Base-by-base conservation (phyloP, 2,113 vertebrate genomes). In the Noctilio leporinus region DNA sequence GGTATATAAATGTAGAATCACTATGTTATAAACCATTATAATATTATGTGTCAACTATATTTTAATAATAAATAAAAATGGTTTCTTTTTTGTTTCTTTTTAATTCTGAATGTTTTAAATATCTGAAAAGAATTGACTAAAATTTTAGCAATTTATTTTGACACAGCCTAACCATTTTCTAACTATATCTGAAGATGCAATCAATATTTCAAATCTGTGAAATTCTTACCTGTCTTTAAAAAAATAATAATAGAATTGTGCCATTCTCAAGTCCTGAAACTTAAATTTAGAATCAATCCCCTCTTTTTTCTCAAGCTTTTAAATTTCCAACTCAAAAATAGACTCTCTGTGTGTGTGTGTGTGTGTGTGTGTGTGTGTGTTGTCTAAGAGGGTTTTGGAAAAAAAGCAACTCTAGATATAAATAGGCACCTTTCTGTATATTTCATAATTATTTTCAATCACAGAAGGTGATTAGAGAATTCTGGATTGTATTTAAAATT, bases 271-370 rank as follows among this genome's bases (percentile, higher is more conserved):
- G n/a, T 55, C 17, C 43, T 72, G 10, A 47, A 85, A 20, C 22
- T 80, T 89, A 80, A 55, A 72, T 92, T 95, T 82, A 83, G 40
- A 93, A 75, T 83, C 26, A 45, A 89, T 43, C 24, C n/a, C 67
- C 12, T 90, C 40, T 64, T 81, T 81, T 90, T 28, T 65, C 82
- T 90, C n/a, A n/a, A 84, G 73, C 10, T 75, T 70, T 93, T 81
- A 78, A 28, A 80, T 76, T 47, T 92, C 35, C 85, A 96, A 10
- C 26, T 94, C 45, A 87, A 84, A 94, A 87, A 72, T n/a, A 77
- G 53, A 28, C 22, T 76, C 17, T 59, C 26, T 75, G 4, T 51
- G 28, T 26, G 47, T 35, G 5, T 9, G 16, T 14, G 28, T 53
- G 14, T 30, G 53, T 26, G 5, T 67, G 19, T 33, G 40, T 85